A percentile compares a stretch with the other conserved stretches of the same genome.
Evolutionary conservation across 2,888 invertebrate species (phyloP).

Genomic region (Agrochola macilenta): DNA sequence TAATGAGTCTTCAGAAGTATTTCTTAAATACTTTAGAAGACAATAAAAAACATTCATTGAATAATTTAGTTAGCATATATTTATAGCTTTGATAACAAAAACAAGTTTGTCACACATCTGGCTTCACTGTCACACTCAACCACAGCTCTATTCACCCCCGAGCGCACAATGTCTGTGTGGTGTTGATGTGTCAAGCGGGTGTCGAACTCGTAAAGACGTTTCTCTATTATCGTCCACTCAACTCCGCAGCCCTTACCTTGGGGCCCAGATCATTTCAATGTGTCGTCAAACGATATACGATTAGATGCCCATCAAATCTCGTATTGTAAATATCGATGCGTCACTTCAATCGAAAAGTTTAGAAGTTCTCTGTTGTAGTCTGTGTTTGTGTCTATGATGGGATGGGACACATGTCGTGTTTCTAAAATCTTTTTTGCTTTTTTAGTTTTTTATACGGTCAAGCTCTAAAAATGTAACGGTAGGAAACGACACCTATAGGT

Average conservation of each 20-base stretch:
- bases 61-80: too few relatives aligned
- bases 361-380: neutral
- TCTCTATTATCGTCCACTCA: conserved; percentile 85
- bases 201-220: conserved; percentile 86
- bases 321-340: conserved; percentile 52
- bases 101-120: conserved; percentile 51
- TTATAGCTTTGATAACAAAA: neutral
- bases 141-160: conserved; percentile 60
- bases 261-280: conserved; percentile 71
- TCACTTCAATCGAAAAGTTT: conserved; percentile 27
- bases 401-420: neutral
- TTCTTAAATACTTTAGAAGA: neutral
- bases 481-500: neutral
- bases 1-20: too few relatives aligned
- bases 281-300: conserved; percentile 60
- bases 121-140: conserved; percentile 67
- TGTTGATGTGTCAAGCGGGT: conserved; percentile 86
- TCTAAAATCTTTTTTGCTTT: neutral
- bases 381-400: neutral
- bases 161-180: conserved; percentile 73
- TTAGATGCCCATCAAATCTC: conserved; percentile 57
- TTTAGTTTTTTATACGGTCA: neutral
- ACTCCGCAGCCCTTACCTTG: conserved; percentile 77
- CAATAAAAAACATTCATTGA: too few relatives aligned
- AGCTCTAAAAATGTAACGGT: neutral